Evolutionary conservation across 2,888 invertebrate genomes (phyloP).

Genomic region (Baccha elongata): DNA sequence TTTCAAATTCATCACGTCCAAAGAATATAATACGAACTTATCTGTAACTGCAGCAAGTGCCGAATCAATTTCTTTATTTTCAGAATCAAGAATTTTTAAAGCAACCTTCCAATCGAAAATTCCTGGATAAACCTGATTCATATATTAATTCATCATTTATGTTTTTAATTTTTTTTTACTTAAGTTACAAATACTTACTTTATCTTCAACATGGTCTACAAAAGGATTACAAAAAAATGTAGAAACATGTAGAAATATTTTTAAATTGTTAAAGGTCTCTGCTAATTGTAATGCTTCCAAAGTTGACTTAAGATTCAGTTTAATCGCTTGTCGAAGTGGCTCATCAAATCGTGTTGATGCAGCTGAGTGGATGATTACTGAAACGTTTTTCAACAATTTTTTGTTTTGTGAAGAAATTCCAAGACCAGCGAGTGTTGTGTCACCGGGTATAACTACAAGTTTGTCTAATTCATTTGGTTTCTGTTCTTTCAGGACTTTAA

Average conservation of each 20-base stretch:
- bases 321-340: constrained; percentile 85
- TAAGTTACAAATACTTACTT: constrained; percentile 82
- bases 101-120: constrained; percentile 78
- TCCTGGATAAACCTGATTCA: constrained; percentile 76
- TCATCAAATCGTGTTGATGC: constrained; percentile 93
- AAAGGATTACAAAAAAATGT: constrained; percentile 94
- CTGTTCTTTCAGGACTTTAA: constrained; percentile 75
- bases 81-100: constrained; percentile 75
- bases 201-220: constrained; percentile 87
- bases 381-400: constrained; percentile 83
- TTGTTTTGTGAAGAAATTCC: constrained; percentile 76
- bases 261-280: constrained; percentile 82
- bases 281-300: constrained; percentile 85
- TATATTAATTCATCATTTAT: background rate
- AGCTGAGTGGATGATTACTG: constrained; percentile 90
- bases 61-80: constrained; percentile 70
- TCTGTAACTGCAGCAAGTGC: constrained; percentile 76
- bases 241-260: constrained; percentile 91
- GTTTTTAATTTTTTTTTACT: background rate
- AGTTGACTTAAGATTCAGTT: constrained; percentile 86
- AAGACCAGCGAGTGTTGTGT: constrained; percentile 75
- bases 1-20: too few species aligned
- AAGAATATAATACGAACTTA: too few species aligned
- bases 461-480: constrained; percentile 77
- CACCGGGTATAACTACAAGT: constrained; percentile 78